phyloP scores from a whole-genome alignment of 2,888 invertebrate species.

The Acleris cristana region DNA sequence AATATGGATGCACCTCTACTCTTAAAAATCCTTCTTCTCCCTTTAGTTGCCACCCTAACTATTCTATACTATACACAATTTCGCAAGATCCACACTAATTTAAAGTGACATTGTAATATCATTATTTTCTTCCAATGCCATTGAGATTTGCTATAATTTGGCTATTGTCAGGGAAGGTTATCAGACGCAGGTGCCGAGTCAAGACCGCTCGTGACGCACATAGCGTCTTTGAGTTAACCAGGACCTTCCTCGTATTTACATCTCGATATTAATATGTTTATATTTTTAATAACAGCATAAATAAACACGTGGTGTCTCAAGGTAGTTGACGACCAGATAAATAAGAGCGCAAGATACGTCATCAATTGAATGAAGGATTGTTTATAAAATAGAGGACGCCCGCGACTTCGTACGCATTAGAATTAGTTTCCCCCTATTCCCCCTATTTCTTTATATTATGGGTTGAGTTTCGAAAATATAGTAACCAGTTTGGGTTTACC shows the following conservation, averaged over 20 bases:
- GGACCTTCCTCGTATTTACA: constrained; percentile 42
- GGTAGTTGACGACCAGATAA: background rate
- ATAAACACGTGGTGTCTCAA: constrained; percentile 11
- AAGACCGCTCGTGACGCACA: constrained; percentile 52
- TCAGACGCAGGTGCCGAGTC: constrained; percentile 40
- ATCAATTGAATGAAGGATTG: no score
- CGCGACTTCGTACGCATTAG: no score
- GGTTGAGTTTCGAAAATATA: no score
- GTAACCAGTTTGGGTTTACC: no score
- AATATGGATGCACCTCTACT: no score
- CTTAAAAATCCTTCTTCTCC: no score
- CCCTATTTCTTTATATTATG: no score
- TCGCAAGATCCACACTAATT: background rate
- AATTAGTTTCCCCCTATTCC: no score
- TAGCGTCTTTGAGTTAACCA: constrained; percentile 44
- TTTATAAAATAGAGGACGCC: no score
- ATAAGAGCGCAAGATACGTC: no score
- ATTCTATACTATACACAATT: no score
- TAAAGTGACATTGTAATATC: background rate
- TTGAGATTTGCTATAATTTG: constrained; percentile 5
- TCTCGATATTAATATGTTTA: constrained; percentile 22
- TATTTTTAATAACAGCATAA: constrained; percentile 12
- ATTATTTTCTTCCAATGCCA: background rate
- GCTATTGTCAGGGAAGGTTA: constrained; percentile 4
- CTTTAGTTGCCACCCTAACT: no score